These are phyloP conservation scores for Anthonomus grandis DNA, from an alignment of 1,140 invertebrate species.

Conservation along the genomic window DNA sequence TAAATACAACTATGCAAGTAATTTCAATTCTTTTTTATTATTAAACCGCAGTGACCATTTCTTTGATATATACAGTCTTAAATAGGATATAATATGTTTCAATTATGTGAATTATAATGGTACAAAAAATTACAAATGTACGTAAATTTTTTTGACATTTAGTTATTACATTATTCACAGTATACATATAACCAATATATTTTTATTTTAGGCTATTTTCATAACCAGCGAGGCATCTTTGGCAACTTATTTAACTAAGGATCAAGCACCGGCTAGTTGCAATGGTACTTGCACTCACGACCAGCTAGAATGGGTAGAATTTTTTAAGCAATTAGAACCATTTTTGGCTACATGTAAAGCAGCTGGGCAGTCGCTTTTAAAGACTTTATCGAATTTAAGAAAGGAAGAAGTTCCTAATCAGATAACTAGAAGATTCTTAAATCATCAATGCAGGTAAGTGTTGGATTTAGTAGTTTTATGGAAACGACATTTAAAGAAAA, in stretches of 20 bases:
- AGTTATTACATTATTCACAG: no score
- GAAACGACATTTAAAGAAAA: no score
- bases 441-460: constrained; percentile 53
- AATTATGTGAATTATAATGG: no score
- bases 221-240: constrained; percentile 43
- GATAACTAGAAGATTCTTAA: constrained; percentile 52
- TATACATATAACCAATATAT: no score
- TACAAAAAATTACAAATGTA: no score
- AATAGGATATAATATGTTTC: no score
- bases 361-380: constrained; percentile 52
- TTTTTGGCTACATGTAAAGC: constrained; percentile 51
- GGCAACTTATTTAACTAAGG: constrained; percentile 45
- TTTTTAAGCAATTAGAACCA: constrained; percentile 59
- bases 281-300: constrained; percentile 55
- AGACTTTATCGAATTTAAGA: constrained; percentile 54
- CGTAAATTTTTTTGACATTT: no score
- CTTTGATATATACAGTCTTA: no score
- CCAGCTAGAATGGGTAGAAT: constrained; percentile 61
- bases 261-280: constrained; percentile 53
- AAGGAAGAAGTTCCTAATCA: constrained; percentile 49
- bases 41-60: no score
- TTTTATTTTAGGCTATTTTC: constrained; percentile 38
- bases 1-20: no score
- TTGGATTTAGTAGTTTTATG: no score
- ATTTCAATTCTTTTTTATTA: no score